Evolutionary conservation across 2,888 invertebrate genomes (phyloP).

Genomic region (Megamerina dolium): DNA sequence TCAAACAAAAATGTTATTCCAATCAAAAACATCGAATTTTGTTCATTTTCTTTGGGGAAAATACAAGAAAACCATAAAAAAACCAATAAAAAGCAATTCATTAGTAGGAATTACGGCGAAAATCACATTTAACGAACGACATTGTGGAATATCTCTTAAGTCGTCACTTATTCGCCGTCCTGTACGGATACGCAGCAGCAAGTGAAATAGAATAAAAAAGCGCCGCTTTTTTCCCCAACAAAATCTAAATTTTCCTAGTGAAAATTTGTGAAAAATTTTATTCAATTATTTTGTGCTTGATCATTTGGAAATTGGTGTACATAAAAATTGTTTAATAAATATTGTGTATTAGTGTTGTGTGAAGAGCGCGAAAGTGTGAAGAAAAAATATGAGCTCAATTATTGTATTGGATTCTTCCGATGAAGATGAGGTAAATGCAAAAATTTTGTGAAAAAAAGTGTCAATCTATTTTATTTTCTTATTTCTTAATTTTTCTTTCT

Average conservation of each 20-base stretch:
- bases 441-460: too few species aligned
- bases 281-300: too few species aligned
- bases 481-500: too few species aligned
- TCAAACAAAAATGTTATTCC: conserved; percentile 26
- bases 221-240: too few species aligned
- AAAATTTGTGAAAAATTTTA: too few species aligned
- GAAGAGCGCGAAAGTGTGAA: conserved; percentile 6
- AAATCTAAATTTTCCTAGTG: too few species aligned
- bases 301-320: too few species aligned
- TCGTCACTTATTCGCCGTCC: conserved; percentile 27
- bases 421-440: conserved; percentile 49
- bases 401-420: conserved; percentile 48
- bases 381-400: conserved; percentile 37
- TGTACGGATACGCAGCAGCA: conserved; percentile 24
- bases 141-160: conserved; percentile 17
- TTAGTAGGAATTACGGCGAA: conserved; percentile 13
- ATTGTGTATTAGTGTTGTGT: neutral
- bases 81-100: conserved; percentile 13
- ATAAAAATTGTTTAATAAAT: conserved; percentile 1
- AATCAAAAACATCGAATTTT: conserved; percentile 30
- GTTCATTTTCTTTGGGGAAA: conserved; percentile 28
- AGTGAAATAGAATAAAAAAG: conserved; percentile 19
- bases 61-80: conserved; percentile 24
- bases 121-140: conserved; percentile 15
- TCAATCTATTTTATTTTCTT: too few species aligned